Evolutionary conservation across 2,113 vertebrate genomes (phyloP).

Genomic region (Rynchops niger): DNA sequence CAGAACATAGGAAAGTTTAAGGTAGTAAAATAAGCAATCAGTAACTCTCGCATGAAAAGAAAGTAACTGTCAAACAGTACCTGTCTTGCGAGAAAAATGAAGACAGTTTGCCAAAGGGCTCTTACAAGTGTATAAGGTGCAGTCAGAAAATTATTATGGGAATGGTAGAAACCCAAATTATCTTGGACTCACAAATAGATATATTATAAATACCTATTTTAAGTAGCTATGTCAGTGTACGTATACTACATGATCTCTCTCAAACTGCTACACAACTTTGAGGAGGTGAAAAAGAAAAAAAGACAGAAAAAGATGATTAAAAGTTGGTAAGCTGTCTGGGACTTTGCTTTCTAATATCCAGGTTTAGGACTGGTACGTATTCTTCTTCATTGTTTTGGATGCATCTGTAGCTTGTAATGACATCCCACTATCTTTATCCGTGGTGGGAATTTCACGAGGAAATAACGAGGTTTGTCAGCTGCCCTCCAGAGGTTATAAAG

Average conservation of each 20-base stretch:
- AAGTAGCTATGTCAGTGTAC: neutral
- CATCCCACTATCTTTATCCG: neutral
- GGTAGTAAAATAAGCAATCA: neutral
- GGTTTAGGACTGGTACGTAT: neutral
- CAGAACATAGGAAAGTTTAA: neutral
- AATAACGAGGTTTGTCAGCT: neutral
- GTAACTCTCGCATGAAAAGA: neutral
- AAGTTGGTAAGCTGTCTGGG: neutral
- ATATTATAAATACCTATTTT: neutral
- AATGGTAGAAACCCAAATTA: neutral
- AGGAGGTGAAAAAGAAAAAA: neutral
- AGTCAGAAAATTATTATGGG: neutral
- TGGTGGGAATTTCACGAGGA: neutral
- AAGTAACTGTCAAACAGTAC: neutral
- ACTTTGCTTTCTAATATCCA: neutral
- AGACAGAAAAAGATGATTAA: neutral
- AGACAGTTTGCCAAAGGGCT: neutral
- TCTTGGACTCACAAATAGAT: neutral
- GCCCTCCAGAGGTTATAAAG: slow-evolving; percentile 32
- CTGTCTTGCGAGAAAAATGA: neutral
- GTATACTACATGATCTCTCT: neutral
- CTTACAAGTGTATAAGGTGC: neutral
- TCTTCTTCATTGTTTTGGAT: neutral
- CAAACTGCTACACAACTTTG: neutral
- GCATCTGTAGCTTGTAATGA: neutral